Base-by-base conservation (phyloP, 2,888 invertebrate genomes). In the Dioctria linearis region DNA sequence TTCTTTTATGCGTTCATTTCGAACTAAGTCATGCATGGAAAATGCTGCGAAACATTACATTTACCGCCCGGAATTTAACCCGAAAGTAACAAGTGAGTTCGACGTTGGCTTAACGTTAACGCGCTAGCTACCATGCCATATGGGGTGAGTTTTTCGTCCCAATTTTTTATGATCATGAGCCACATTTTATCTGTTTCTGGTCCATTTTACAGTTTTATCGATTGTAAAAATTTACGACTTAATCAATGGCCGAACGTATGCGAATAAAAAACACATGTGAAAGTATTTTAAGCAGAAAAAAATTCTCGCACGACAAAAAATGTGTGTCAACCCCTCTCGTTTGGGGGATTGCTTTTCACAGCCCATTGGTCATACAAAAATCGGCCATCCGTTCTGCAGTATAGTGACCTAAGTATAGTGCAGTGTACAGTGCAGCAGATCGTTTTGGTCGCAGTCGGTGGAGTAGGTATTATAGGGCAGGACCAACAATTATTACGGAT, bases 191-290 rank as follows among this genome's bases (percentile, higher is more conserved):
- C 75, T 75, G 66, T 80, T 80, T 80, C 80, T 80, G 80, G 80
- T 67, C 57, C 75, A 80, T 80, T 80, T 80, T 80, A 80, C 80
- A 80, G 57, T 80, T 80, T 80, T 80, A 80, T 80, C 80, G 80
- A 76, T 80, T 80, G 80, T 80, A 71, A 80, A 80, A 80, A 80
- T 80, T 80, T 80, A 80, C 75, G 66, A 46, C 75, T 73, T 65
- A 73, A 80, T 80, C 80, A 73, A 80, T 80, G 73, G 66, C 37
- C 25, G 78, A 54, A 46, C 54, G 66, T 57, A 78, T 67, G 78
- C 63, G 63, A 76, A 43, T 8, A 61, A 61, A 40, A 57, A 73
- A 57, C 76, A 76, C 63, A 76, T 76, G 76, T 63, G 76, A 63
- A 76, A 63, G 61, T 73, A 46, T 49, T 76, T 76, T 76, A 63